Percentiles rank a stretch among this genome's conserved stretches.
Conservation (phyloP, 1,140 invertebrate species). For the Platyscapa corneri region DNA sequence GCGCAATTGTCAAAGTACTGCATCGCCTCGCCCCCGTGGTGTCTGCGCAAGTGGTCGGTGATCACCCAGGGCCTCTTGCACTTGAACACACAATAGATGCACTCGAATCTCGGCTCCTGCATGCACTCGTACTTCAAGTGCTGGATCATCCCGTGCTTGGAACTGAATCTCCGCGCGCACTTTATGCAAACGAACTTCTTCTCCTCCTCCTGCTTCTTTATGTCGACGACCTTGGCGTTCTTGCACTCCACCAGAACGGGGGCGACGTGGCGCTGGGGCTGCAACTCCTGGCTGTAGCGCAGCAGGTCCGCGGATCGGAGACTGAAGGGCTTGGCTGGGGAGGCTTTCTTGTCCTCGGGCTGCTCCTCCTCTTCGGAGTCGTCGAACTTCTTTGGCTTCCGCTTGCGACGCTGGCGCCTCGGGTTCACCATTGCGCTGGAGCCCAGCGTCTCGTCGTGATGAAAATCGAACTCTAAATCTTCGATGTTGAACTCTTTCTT, state of each 20-base stretch:
- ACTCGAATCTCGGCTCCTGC: conserved; percentile 79
- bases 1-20: not conserved
- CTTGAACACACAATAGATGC: conserved; percentile 70
- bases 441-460: not conserved
- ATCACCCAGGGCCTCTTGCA: not conserved
- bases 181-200: conserved; percentile 5
- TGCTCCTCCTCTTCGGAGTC: not conserved
- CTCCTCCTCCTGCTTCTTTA: not conserved
- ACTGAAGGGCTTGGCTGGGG: no score
- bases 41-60: conserved; percentile 23
- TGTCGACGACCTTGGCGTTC: not conserved
- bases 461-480: not conserved
- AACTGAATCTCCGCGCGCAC: not conserved
- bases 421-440: not conserved
- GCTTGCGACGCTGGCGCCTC: not conserved
- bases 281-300: not conserved
- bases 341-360: not conserved
- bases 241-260: not conserved
- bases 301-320: not conserved
- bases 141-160: not conserved
- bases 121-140: conserved; percentile 73
- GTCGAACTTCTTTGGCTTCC: not conserved
- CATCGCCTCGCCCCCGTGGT: not conserved
- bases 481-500: not conserved
- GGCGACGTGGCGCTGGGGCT: not conserved